Percentiles rank a stretch among this genome's conserved stretches.
These are phyloP conservation scores for Arothron firmamentum DNA, from an alignment of 2,113 vertebrate species.

Conservation along the genomic window DNA sequence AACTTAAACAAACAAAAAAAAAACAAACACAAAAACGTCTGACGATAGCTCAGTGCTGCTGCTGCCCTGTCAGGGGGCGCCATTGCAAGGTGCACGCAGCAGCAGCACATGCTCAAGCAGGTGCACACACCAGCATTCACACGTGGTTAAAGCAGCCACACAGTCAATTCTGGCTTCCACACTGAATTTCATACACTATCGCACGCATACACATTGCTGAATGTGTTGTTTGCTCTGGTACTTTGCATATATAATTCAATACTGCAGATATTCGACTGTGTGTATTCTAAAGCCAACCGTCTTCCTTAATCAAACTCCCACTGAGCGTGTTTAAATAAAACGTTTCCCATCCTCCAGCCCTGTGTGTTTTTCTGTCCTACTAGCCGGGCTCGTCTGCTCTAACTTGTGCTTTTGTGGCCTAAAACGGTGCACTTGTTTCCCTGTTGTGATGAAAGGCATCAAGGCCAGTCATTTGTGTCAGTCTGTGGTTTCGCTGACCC, in stretches of 20 bases:
- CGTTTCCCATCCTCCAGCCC: constrained; percentile 55
- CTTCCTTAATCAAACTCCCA: constrained; percentile 23
- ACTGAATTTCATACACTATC: no score
- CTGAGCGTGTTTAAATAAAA: constrained; percentile 51
- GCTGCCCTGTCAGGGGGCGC: constrained; percentile 59
- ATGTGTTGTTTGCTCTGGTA: no score
- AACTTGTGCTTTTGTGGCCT: constrained; percentile 64
- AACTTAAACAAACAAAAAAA: constrained; percentile 16
- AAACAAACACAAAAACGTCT: constrained; percentile 26
- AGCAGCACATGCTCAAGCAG: constrained; percentile 29
- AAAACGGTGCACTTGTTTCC: constrained; percentile 58
- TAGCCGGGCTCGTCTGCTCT: constrained; percentile 39
- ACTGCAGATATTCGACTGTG: neutral
- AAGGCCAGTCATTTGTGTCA: constrained; percentile 69
- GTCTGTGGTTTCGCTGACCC: constrained; percentile 58
- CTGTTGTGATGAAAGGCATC: constrained; percentile 66
- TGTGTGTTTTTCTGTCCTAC: constrained; percentile 46
- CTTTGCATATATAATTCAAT: neutral
- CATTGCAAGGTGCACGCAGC: constrained; percentile 16
- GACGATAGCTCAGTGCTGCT: constrained; percentile 60
- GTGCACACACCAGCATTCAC: constrained; percentile 11
- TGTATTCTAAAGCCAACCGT: constrained; percentile 18
- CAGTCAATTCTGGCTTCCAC: no score
- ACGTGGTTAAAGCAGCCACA: no score
- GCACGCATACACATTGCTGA: no score